Conservation (phyloP, 2,113 vertebrate genomes). For the Campylomormyrus tamandua region DNA sequence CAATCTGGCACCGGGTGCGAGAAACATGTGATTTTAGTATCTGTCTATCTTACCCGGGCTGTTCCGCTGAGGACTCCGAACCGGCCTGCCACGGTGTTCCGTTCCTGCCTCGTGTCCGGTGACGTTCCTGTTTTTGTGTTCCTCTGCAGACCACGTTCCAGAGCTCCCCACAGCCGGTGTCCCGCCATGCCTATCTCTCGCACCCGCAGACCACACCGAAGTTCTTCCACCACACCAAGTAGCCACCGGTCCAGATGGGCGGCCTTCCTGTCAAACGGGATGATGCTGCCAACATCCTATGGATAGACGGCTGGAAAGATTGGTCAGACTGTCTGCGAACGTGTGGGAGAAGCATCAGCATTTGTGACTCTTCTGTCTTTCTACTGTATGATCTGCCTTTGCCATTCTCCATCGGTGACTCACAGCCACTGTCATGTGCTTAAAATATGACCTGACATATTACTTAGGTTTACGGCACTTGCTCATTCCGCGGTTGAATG, state of each 20-base stretch:
- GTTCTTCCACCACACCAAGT: slow-evolving; percentile 65
- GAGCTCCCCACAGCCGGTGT: slow-evolving; percentile 54
- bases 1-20: neutral
- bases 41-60: neutral
- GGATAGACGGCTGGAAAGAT: neutral
- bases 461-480: neutral
- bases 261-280: neutral
- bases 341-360: neutral
- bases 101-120: neutral
- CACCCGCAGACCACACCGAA: slow-evolving; percentile 61
- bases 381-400: neutral
- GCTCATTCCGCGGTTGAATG: neutral
- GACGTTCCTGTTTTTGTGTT: neutral
- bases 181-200: slow-evolving; percentile 65
- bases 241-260: neutral
- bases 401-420: neutral
- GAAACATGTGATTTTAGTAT: neutral
- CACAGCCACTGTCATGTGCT: neutral
- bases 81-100: neutral
- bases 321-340: neutral
- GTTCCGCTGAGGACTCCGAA: neutral
- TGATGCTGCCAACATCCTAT: neutral
- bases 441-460: neutral
- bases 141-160: slow-evolving; percentile 59
- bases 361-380: neutral